phyloP scores from a whole-genome alignment of 2,888 invertebrate genomes.

The Amphipyra berbera region DNA sequence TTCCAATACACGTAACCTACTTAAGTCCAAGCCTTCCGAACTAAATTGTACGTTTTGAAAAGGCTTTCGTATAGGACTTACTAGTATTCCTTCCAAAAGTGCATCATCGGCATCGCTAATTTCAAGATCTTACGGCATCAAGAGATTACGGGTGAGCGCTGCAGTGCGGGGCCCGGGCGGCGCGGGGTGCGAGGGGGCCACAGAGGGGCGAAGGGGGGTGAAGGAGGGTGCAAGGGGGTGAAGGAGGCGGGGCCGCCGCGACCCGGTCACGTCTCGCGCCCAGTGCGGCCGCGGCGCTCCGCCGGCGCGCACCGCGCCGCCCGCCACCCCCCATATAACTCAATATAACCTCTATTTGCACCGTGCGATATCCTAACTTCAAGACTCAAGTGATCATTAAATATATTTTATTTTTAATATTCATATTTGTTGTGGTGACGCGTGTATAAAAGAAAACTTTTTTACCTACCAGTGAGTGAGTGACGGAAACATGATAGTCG shows the following conservation, averaged over 20 bases:
- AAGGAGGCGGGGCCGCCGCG: slow-evolving; percentile 71
- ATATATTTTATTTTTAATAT: slow-evolving; percentile 59
- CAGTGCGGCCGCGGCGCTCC: slow-evolving; percentile 88
- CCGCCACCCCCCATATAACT: slow-evolving; percentile 44
- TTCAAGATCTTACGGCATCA: slow-evolving; percentile 86
- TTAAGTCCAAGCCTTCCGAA: slow-evolving; percentile 13
- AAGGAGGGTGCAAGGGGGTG: slow-evolving; percentile 20
- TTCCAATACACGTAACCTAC: slow-evolving; percentile 29
- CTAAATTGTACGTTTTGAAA: slow-evolving; percentile 40
- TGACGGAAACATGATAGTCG: slow-evolving; percentile 85
- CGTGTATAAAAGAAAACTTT: slow-evolving; percentile 35
- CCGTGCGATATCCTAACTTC: slow-evolving; percentile 48
- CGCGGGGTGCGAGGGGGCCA: slow-evolving; percentile 40
- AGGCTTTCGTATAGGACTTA: slow-evolving; percentile 40
- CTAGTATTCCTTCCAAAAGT: slow-evolving; percentile 67
- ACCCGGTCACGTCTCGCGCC: slow-evolving; percentile 81
- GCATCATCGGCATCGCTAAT: slow-evolving; percentile 83
- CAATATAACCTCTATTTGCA: slow-evolving; percentile 60
- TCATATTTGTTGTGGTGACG: slow-evolving; percentile 49
- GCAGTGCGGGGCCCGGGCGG: slow-evolving; percentile 80
- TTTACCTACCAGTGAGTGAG: slow-evolving; percentile 55
- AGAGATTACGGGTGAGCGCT: slow-evolving; percentile 79
- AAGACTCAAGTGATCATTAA: slow-evolving; percentile 46
- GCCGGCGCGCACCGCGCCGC: slow-evolving; percentile 84
- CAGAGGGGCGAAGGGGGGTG: slow-evolving; percentile 49